Percentiles rank a stretch among this genome's conserved stretches.
Evolutionary conservation across 92 coral and sea anemone species (phyloP).

Genomic region (Phenganax subtilis): DNA sequence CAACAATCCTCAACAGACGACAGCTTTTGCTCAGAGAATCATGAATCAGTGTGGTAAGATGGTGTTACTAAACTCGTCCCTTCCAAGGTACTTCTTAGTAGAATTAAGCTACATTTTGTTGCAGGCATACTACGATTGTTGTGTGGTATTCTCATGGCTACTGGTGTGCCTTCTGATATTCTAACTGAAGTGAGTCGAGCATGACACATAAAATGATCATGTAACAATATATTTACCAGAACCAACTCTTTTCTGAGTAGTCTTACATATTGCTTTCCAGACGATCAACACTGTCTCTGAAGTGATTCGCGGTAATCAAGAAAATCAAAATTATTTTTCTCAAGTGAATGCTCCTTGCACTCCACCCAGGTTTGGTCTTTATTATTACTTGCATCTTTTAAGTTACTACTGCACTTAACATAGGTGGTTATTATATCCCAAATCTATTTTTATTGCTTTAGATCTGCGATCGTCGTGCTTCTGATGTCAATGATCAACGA

Average conservation of each 20-base stretch:
- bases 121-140: conserved; percentile 62
- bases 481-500: conserved; percentile 99
- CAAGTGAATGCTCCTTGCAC: conserved; percentile 93
- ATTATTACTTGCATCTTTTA: too few relatives aligned
- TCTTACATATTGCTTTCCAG: conserved; percentile 31
- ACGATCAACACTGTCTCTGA: conserved; percentile 97
- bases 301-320: conserved; percentile 86
- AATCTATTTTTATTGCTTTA: conserved; percentile 40
- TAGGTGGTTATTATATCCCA: not conserved
- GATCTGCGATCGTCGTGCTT: conserved; percentile 94
- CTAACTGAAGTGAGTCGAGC: conserved; percentile 68
- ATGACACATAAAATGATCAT: too few relatives aligned
- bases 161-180: conserved; percentile 95
- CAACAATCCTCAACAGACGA: conserved; percentile 95
- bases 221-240: too few relatives aligned
- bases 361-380: conserved; percentile 72
- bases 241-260: too few relatives aligned
- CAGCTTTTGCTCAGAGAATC: conserved; percentile 82
- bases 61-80: not conserved
- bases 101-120: not conserved
- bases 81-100: not conserved
- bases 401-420: too few relatives aligned
- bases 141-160: conserved; percentile 90
- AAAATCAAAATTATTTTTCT: conserved; percentile 88
- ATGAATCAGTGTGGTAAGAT: conserved; percentile 88